Percentiles rank a stretch among this genome's conserved stretches.
Evolutionary conservation across 2,888 invertebrate genomes (phyloP).

Genomic region (Aquatica leii): DNA sequence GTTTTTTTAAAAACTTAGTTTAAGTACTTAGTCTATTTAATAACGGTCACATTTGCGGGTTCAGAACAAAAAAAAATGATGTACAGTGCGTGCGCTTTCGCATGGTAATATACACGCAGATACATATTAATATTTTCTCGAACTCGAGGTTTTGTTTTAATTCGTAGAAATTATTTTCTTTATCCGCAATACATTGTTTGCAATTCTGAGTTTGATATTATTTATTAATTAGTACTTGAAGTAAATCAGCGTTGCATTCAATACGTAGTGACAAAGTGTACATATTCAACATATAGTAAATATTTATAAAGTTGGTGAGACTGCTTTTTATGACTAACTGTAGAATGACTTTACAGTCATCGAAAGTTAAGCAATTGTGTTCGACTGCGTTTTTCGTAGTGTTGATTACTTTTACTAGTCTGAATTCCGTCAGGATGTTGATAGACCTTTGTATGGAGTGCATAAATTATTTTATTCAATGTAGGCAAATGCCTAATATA

Average conservation of each 20-base stretch:
- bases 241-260: constrained; percentile 28
- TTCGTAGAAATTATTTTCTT: constrained; percentile 25
- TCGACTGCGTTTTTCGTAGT: constrained; percentile 48
- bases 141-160: no score
- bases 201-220: constrained; percentile 24
- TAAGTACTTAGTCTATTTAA: constrained; percentile 32
- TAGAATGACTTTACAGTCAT: constrained; percentile 18
- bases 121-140: constrained; percentile 22
- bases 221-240: constrained; percentile 19
- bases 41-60: constrained; percentile 30
- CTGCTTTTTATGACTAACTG: constrained; percentile 37
- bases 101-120: constrained; percentile 19
- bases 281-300: constrained; percentile 26
- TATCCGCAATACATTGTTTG: constrained; percentile 31
- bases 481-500: constrained; percentile 19
- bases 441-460: constrained; percentile 29
- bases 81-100: constrained; percentile 29
- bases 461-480: constrained; percentile 30
- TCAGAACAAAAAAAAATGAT: no score
- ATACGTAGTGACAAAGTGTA: constrained; percentile 29
- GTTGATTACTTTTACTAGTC: constrained; percentile 54
- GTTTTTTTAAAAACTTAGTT: constrained; percentile 27
- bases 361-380: constrained; percentile 44
- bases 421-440: constrained; percentile 51
- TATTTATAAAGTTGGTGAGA: constrained; percentile 34